Evolutionary conservation across 1,140 invertebrate genomes (phyloP).

Genomic region (Dendrolimus kikuchii): DNA sequence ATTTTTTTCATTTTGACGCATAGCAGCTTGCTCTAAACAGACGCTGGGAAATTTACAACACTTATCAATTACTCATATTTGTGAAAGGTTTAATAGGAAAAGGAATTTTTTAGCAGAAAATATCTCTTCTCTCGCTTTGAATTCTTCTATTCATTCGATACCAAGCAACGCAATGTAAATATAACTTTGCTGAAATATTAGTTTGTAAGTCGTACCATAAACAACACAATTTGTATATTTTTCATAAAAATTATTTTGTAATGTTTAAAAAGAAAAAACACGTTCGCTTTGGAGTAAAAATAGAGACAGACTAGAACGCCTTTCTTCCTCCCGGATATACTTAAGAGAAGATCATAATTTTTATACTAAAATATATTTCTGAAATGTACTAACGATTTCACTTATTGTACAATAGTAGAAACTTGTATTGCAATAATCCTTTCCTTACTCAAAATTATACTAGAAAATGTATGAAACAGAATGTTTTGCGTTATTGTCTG

Average conservation of each 20-base stretch:
- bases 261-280: slow-evolving; percentile 18
- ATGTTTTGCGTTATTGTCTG: background rate
- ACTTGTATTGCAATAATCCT: background rate
- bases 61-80: background rate
- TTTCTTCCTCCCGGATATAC: background rate
- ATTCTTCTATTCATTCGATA: background rate
- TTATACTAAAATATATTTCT: background rate
- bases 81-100: background rate
- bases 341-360: background rate
- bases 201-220: slow-evolving; percentile 38
- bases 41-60: too few relatives aligned
- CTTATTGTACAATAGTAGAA: too few relatives aligned
- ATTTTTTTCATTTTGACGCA: too few relatives aligned
- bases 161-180: slow-evolving; percentile 1
- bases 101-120: background rate
- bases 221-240: slow-evolving; percentile 62
- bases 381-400: background rate
- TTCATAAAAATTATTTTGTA: slow-evolving; percentile 32
- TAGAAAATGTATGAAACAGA: background rate
- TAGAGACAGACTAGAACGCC: slow-evolving; percentile 18
- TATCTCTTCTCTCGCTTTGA: background rate
- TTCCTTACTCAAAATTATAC: background rate
- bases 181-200: slow-evolving; percentile 21
- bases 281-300: slow-evolving; percentile 49
- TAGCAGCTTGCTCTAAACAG: too few relatives aligned